These are phyloP conservation scores for Spodoptera exigua DNA, from an alignment of 2,888 invertebrate species.

Conservation along the genomic window DNA sequence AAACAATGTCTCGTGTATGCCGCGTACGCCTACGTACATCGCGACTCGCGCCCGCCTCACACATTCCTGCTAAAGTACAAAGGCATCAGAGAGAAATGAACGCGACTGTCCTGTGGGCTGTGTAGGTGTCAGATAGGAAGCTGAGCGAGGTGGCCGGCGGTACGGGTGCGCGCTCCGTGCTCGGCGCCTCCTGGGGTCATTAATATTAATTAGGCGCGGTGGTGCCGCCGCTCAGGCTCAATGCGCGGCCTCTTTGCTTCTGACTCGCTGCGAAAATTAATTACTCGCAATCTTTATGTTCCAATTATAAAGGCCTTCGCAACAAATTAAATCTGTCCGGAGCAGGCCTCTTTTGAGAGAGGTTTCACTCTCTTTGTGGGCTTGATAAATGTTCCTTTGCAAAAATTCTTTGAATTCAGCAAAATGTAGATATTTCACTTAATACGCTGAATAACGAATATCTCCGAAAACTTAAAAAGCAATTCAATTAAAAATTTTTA, in stretches of 20 bases:
- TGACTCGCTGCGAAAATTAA: constrained; percentile 89
- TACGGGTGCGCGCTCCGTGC: constrained; percentile 64
- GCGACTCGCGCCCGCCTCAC: constrained; percentile 20
- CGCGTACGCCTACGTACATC: constrained; percentile 33
- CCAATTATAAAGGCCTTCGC: constrained; percentile 90
- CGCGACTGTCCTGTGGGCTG: constrained; percentile 45
- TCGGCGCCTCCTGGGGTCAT: constrained; percentile 83
- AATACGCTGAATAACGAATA: constrained; percentile 81
- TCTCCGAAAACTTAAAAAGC: constrained; percentile 72
- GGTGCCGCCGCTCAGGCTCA: constrained; percentile 78
- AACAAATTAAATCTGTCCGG: constrained; percentile 90
- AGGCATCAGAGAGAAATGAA: constrained; percentile 64
- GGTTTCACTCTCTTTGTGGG: constrained; percentile 89
- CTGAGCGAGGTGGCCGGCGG: constrained; percentile 59
- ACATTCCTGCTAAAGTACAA: constrained; percentile 57
- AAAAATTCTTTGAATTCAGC: constrained; percentile 85
- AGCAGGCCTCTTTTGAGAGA: constrained; percentile 88
- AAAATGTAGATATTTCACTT: constrained; percentile 81
- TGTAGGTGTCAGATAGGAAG: constrained; percentile 77
- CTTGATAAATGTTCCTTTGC: constrained; percentile 88
- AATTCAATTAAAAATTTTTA: constrained; percentile 68
- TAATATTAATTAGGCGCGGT: constrained; percentile 89
- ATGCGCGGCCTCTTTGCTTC: constrained; percentile 87
- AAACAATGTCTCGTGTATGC: constrained; percentile 52
- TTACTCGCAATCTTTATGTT: constrained; percentile 90